Conservation (phyloP, 2,113 vertebrate species). For the Crotalus tigris region DNA sequence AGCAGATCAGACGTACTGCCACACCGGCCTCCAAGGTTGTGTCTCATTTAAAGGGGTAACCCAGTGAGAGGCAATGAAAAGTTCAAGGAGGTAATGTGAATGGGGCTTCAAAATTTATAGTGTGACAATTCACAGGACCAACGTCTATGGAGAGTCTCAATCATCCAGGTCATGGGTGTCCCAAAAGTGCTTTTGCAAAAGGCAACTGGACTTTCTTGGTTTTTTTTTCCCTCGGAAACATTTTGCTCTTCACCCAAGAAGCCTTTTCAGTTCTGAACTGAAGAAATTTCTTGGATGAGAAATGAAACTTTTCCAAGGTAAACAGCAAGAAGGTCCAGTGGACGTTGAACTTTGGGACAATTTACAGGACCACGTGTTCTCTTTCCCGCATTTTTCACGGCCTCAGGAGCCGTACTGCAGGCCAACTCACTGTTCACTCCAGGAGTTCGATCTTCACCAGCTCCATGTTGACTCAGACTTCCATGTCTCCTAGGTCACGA, state of each 20-base stretch:
- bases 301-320: background rate
- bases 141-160: background rate
- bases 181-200: background rate
- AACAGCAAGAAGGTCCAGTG: background rate
- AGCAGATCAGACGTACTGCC: background rate
- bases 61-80: background rate
- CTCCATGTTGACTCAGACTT: too few relatives aligned
- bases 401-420: too few relatives aligned
- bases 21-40: background rate
- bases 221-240: background rate
- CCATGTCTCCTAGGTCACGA: too few relatives aligned
- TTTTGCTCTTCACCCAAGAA: background rate
- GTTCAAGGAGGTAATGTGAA: background rate
- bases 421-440: too few relatives aligned
- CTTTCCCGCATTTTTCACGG: background rate
- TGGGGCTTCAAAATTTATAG: background rate
- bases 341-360: background rate
- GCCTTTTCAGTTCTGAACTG: background rate
- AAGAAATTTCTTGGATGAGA: background rate
- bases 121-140: background rate
- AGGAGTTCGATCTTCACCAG: too few relatives aligned
- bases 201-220: background rate
- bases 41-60: background rate
- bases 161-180: background rate
- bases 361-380: background rate